Base-by-base conservation (phyloP, 1,140 invertebrate species). In the Leptoteleia sp. region DNA sequence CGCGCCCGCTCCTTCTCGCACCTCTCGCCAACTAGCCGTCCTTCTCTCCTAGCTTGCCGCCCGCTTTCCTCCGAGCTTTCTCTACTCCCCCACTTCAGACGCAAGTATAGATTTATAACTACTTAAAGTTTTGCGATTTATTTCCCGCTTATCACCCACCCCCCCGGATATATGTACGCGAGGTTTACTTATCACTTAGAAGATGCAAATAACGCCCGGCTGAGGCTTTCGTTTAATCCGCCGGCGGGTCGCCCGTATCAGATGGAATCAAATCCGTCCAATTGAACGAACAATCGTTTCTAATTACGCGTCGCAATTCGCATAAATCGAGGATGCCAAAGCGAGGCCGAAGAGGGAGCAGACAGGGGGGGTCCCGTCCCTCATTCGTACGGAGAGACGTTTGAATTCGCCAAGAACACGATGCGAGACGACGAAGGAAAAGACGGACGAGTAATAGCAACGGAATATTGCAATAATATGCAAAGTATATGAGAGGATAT, bases 101-200 rank as follows among this genome's bases (percentile, higher is more conserved):
- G 72, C 84, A 82, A 85, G 85, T 88, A 89, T 89, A 88, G 88
- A 89, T 89, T 89, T 88, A 89, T 88, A 89, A 89, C 88, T 89
- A 87, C 87, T 89, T 89, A 88, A 89, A 89, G 87, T 89, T 89
- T 87, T 52, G 84, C 87, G 88, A 89, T 89, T 89, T 89, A 89
- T 89, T 88, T 89, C 81, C 83, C 87, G 87, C 87, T 89, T 89
- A 89, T 89, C 88, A 84, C 82, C 81, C 79, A 82, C n/a, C n/a
- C n/a, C 80, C 62, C 82, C 70, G 83, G 82, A 87, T 86, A 87
- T 87, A 87, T 84, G 83, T 85, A 78, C 85, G 80, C 81, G 73
- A 85, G 85, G 81, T 88, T 89, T 89, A 89, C 87, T 89, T 89
- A 88, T 89, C 87, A 89, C 88, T 89, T 89, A 89, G 85, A 80